Percentiles rank a stretch among this genome's conserved stretches.
Conservation (phyloP, 2,113 vertebrate genomes). For the Cettia cetti region DNA sequence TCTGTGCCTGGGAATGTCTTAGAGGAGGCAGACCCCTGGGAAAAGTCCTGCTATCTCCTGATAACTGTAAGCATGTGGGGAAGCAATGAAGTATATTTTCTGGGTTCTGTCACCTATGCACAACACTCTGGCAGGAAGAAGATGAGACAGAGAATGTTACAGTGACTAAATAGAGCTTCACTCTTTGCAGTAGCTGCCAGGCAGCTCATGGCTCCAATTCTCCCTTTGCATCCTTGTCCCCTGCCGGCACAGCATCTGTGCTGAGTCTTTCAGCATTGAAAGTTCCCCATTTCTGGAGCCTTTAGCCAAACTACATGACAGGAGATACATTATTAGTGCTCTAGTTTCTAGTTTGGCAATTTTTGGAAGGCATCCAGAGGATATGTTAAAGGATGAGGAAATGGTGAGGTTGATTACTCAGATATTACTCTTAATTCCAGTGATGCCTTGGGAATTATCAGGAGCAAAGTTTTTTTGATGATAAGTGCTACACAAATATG, state of each 20-base stretch:
- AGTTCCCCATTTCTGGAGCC: background rate
- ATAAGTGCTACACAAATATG: background rate
- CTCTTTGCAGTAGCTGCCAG: background rate
- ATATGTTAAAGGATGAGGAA: background rate
- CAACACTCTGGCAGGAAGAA: background rate
- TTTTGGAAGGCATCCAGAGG: background rate
- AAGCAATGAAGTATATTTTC: background rate
- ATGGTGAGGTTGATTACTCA: background rate
- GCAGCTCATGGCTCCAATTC: slow-evolving; percentile 4
- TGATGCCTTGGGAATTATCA: background rate
- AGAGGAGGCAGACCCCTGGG: background rate
- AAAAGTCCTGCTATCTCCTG: background rate
- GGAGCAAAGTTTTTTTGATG: background rate
- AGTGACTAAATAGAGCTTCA: background rate
- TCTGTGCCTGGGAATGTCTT: background rate
- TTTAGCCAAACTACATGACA: slow-evolving; percentile 1
- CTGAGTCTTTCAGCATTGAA: background rate
- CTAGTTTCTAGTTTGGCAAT: background rate
- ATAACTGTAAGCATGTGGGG: background rate
- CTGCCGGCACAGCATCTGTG: background rate
- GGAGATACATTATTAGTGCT: slow-evolving; percentile 22
- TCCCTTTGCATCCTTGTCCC: slow-evolving; percentile 15
- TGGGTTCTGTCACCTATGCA: background rate
- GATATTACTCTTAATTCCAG: background rate
- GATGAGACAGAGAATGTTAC: background rate